Evolutionary conservation across 2,888 invertebrate species (phyloP).

Genomic region (Siphlonurus alternatus): DNA sequence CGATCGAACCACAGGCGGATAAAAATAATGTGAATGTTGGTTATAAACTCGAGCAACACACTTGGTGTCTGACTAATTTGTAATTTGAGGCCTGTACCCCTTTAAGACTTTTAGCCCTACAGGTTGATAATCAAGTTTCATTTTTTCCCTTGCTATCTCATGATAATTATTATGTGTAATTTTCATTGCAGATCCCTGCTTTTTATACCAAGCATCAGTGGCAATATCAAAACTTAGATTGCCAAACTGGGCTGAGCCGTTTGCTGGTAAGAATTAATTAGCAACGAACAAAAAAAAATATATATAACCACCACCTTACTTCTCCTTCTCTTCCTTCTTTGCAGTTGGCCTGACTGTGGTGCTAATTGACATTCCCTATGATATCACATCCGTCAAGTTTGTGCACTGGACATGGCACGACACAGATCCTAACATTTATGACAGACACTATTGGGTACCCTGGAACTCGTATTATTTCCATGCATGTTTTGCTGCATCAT

Average conservation of each 20-base stretch:
- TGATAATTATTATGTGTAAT: not conserved
- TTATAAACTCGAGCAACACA: no score
- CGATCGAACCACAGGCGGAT: no score
- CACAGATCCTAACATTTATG: constrained; percentile 46
- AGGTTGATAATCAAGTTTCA: no score
- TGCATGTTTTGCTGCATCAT: constrained; percentile 52
- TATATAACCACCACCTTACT: no score
- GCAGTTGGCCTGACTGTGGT: constrained; percentile 50
- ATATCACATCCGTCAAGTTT: constrained; percentile 59
- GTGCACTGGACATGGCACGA: constrained; percentile 77
- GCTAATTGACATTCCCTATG: constrained; percentile 60
- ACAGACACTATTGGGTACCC: constrained; percentile 45
- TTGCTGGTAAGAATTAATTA: constrained; percentile 24
- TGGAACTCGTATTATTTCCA: constrained; percentile 77
- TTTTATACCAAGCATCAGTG: constrained; percentile 40
- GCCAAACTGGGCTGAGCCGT: constrained; percentile 39
- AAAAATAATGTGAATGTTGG: no score
- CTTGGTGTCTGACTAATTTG: no score
- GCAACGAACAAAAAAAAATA: no score
- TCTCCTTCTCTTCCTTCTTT: no score
- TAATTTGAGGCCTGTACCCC: no score
- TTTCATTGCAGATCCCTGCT: constrained; percentile 35
- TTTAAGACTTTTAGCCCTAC: no score
- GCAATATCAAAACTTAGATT: constrained; percentile 37
- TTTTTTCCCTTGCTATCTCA: no score